Base-by-base conservation (phyloP, 1,140 invertebrate genomes). In the Drosophila ambigua region DNA sequence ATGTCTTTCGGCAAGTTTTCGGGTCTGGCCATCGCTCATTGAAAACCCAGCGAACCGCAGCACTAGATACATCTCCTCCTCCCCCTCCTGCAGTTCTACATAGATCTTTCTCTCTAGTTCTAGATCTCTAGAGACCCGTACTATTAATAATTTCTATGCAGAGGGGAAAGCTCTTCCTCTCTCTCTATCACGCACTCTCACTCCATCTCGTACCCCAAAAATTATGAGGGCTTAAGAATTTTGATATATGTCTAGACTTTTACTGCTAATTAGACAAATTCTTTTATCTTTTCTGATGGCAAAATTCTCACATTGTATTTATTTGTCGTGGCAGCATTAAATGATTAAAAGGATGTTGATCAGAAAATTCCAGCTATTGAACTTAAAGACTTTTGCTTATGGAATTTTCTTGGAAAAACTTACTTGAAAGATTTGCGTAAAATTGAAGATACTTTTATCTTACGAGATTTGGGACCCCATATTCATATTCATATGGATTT, bases 1-100 rank as follows among this genome's bases (percentile, higher is more conserved):
- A 69, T 69, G 67, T 69, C 67, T 69, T 69, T 58, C 65, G 67
- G 67, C 67, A 55, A 55, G 63, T 69, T 55, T 57, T 28, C 26
- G 26, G 26, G 35, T 49, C 50, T 13, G 66, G 39, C 50, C 66
- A 69, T 69, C 64, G 64, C 64, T 69, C 66, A 69, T 69, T 69
- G 66, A 44, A 45, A 57, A 50, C 7, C 52, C 5, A 69, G 13
- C 67, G 67, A 69, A 35, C 51, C 67, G 64, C 65, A 35, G 26
- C 20, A 28, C 51, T 15, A 43, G 58, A 69, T 31, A 69, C 63
- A 69, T 68, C 50, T 52, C 63, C 23, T 26, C 24, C 9, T 28
- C 26, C 26, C 7, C 26, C 26, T 24, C 23, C 4, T 24, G 7
- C 7, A 39, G 35, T 11, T 39, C 9, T 11, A 13, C 9, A 39